Evolutionary conservation across 2,113 vertebrate genomes (phyloP), one percentile per base, ranked within the genome.

Genomic region (Chroicocephalus ridibundus): DNA sequence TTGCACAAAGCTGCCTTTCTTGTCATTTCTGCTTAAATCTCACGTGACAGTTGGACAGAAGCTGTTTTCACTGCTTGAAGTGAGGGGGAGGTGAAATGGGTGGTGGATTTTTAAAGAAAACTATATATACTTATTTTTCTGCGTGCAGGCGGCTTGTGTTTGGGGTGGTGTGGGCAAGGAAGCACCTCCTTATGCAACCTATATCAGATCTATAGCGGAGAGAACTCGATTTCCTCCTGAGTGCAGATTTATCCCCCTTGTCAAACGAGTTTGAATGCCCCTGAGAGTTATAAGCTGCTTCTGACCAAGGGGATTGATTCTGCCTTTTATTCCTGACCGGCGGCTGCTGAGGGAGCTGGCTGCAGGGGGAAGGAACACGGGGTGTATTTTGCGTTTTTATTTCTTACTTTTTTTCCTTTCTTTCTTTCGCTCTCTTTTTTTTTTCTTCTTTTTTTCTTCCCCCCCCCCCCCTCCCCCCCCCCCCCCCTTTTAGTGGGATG

Each of bases 1-100:
- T 85, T 91, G 44, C 93, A 95, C 94, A 95, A 93, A 97, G 94
- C 95, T 78, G 92, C 94, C 94, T 97, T 97, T 97, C 95, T 97
- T 97, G 96, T 95, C 77, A 97, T 83, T 89, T 96, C 93, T 95
- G 94, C 94, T 95, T 93, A 91, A 91, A 96, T 91, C 90, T 96
- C 94, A 96, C 95, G 91, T 96, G 96, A 96, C 71, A 66, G 93
- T 95, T 95, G 93, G 94, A 96, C 91, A 96, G 95, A 96, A 97
- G 87, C 90, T 77, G 88, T 97, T 97, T 95, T 92, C 90, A 93
- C 81, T 96, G 94, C 90, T 24, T 74, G 55, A 90, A 93, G 80
- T 93, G 89, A 94, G 93, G 95, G 92, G 94, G 91, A 92, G 82
- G 90, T 93, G 94, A 89, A 94, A 94, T 51, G 92, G 70, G 85